Evolutionary conservation across 2,113 vertebrate genomes (phyloP).

Genomic region (Scortum barcoo): DNA sequence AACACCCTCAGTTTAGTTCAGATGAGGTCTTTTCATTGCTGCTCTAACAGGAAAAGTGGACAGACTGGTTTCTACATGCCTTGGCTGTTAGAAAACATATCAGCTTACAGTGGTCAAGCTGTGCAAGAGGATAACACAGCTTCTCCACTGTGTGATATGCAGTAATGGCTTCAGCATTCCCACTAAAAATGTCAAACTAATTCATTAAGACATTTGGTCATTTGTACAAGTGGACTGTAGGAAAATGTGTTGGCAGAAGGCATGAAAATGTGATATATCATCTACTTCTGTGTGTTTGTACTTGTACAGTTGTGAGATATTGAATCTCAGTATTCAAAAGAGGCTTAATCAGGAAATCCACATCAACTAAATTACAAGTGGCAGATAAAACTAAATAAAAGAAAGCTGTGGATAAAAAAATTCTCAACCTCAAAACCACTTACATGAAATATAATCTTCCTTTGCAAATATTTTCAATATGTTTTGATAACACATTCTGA

Average conservation of each 20-base stretch:
- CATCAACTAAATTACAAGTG: constrained; percentile 13
- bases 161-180: constrained; percentile 15
- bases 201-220: constrained; percentile 11
- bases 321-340: constrained; percentile 25
- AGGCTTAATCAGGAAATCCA: constrained; percentile 25
- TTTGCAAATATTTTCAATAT: background rate
- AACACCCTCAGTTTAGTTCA: background rate
- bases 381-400: constrained; percentile 2
- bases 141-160: background rate
- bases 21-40: constrained; percentile 4
- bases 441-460: too few species aligned
- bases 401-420: constrained; percentile 3
- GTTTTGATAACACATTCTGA: constrained; percentile 3
- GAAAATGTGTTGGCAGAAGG: background rate
- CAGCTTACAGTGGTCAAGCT: constrained; percentile 42
- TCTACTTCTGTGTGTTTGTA: constrained; percentile 20
- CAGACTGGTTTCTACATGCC: constrained; percentile 37
- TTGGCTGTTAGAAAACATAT: constrained; percentile 38
- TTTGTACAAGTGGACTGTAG: constrained; percentile 1
- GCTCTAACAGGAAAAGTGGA: constrained; percentile 41
- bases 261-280: background rate
- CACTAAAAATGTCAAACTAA: constrained; percentile 8
- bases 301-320: constrained; percentile 11
- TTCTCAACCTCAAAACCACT: background rate
- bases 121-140: constrained; percentile 1